Conservation (phyloP, 2,888 invertebrate species). For the Elysia crispata region DNA sequence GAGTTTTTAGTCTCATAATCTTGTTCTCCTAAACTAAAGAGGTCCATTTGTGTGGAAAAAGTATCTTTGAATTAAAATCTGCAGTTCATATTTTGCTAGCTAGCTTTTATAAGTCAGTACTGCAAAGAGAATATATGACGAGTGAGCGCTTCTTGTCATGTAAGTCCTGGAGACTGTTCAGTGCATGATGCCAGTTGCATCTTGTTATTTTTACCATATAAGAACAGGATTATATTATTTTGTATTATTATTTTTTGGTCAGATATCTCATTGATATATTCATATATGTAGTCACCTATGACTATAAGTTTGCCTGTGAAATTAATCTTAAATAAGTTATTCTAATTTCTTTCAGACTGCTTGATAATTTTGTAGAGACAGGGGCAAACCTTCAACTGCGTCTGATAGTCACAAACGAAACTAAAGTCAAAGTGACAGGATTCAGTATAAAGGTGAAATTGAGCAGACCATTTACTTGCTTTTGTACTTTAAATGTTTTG, state of each 20-base stretch:
- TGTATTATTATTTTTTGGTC: not conserved
- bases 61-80: too few relatives aligned
- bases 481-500: not conserved
- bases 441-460: constrained; percentile 38
- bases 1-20: too few relatives aligned
- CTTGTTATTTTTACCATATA: not conserved
- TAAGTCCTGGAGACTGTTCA: too few relatives aligned
- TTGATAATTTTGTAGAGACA: constrained; percentile 37
- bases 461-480: too few relatives aligned
- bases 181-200: too few relatives aligned
- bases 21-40: too few relatives aligned
- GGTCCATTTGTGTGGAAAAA: too few relatives aligned
- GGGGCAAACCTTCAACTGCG: constrained; percentile 45
- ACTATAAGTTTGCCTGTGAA: not conserved
- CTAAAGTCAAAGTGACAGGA: constrained; percentile 21
- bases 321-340: not conserved
- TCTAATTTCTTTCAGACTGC: constrained; percentile 36
- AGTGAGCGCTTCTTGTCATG: too few relatives aligned
- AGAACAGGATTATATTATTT: not conserved
- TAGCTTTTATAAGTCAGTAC: too few relatives aligned
- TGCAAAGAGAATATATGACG: too few relatives aligned
- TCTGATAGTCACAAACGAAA: constrained; percentile 44
- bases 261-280: not conserved
- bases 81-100: too few relatives aligned
- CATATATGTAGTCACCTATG: not conserved